These are phyloP conservation scores for Plebejus melissa DNA, from an alignment of 2,888 invertebrate genomes.

Conservation along the genomic window DNA sequence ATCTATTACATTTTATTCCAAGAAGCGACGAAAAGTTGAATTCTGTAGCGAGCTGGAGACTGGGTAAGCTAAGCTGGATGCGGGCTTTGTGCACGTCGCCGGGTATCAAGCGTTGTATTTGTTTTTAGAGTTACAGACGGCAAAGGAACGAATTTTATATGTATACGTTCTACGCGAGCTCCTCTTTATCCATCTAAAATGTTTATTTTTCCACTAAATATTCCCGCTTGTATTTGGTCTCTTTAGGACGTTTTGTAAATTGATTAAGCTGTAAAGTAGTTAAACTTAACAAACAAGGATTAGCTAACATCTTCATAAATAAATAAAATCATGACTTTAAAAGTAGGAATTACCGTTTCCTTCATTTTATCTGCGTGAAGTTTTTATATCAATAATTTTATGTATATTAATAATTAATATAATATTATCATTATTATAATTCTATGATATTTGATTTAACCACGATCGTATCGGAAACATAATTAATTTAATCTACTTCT, in stretches of 20 bases:
- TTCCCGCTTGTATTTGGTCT: background rate
- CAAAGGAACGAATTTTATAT: slow-evolving; percentile 43
- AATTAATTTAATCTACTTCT: background rate
- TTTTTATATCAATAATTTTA: background rate
- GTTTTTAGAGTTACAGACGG: slow-evolving; percentile 52
- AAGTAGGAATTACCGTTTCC: background rate
- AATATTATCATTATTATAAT: background rate
- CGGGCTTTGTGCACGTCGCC: slow-evolving; percentile 52
- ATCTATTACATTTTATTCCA: slow-evolving; percentile 56
- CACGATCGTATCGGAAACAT: background rate
- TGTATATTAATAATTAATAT: background rate
- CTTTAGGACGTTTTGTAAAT: background rate
- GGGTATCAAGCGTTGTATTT: slow-evolving; percentile 52
- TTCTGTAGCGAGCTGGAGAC: slow-evolving; percentile 60
- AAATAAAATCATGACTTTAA: background rate
- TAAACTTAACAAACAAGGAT: background rate
- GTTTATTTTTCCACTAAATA: slow-evolving; percentile 20
- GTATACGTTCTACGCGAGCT: background rate
- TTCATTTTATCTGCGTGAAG: too few relatives aligned
- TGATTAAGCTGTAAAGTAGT: background rate
- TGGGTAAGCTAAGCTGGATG: slow-evolving; percentile 56
- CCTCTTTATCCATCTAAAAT: slow-evolving; percentile 19
- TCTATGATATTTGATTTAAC: background rate
- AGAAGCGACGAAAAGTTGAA: slow-evolving; percentile 60
- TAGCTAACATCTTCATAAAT: background rate